Base-by-base conservation (phyloP, 1,140 invertebrate species). In the Zaprionus tsacasi region DNA sequence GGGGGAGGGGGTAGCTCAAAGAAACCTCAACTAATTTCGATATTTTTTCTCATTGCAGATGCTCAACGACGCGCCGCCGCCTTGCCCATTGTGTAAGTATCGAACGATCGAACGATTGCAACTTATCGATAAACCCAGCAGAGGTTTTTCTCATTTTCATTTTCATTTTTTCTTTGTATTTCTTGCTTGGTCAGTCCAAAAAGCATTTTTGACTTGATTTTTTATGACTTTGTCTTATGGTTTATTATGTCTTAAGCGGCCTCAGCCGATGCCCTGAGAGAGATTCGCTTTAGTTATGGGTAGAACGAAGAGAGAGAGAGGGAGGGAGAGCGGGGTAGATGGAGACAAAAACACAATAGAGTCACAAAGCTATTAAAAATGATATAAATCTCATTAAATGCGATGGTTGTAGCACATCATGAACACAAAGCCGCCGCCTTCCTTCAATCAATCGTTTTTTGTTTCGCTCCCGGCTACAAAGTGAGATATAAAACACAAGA, bases 321-420 rank as follows among this genome's bases (percentile, higher is more conserved):
- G n/a, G 40, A 48, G 17, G 10, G 38, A 27, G 25, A 27, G 7
- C 4, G 59, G 8, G 38, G 40, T 27, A 3, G 45, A 40, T 6
- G 45, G 45, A 25, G 45, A 25, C 15, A 30, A 21, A 71, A 71
- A 79, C 83, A 88, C 83, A 87, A 86, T 82, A 86, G 79, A 88
- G 79, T 80, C 76, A 87, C 83, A 88, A 88, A 88, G 83, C 82
- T 88, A 86, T 86, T 86, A 88, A 88, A 88, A 88, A 88, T 87
- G 80, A 88, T 87, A 87, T 82, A 87, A 87, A 87, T 87, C 82
- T 87, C 82, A 88, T 88, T 87, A 88, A 87, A 88, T 77, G 83
- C 77, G 83, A 87, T 87, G 82, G 79, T 87, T 86, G 79, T 79
- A 87, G 76, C 82, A 86, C 79, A 86, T 87, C 71, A 87, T n/a